Base-by-base conservation (phyloP, 2,113 vertebrate species). In the Chloropsis hardwickii region DNA sequence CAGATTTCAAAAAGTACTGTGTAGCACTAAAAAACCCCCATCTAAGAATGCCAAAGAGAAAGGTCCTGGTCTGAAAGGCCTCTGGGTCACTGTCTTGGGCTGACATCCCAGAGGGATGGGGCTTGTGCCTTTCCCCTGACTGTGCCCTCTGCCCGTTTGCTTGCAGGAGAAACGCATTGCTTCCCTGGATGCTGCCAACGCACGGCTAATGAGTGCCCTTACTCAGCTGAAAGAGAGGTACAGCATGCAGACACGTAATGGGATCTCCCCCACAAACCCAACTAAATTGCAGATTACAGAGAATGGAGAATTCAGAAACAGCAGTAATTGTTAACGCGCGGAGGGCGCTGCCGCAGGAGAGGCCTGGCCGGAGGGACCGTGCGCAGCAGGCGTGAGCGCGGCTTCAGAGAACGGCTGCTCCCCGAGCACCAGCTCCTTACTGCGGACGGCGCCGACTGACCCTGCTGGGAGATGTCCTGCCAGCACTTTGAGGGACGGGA, bases 231-330 rank as follows among this genome's bases (percentile, higher is more conserved):
- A 99, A 99, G 99, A 99, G 98, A 99, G 99, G 98, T 99, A 99
- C 98, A 99, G 99, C 99, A 99, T 99, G 98, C 99, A 99, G 98
- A 99, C 98, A 66, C 99, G 99, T 98, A 99, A 99, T 96, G 99
- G 99, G 98, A 99, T 99, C 98, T 99, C 99, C 89, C 99, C 99
- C 97, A 99, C 99, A 98, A 99, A 99, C 98, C 99, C 99, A 98
- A 99, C 99, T 98, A 99, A 99, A 97, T 99, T 99, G 97, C 99
- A 99, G 98, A 99, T 99, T 94, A 99, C 99, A 8, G 99, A 99
- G 96, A 99, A 99, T 97, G 99, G 99, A 95, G 99, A 99, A 98
- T 99, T 99, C 97, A 97, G 99, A 95, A 99, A 99, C 99, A 99
- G 99, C 99, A 99, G 99, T 98, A 99, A 99, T 98, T 99, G 99